Base-by-base conservation (phyloP, 37 sponge, comb jelly and placozoan genomes). In the Cladorhizidae sp. region DNA sequence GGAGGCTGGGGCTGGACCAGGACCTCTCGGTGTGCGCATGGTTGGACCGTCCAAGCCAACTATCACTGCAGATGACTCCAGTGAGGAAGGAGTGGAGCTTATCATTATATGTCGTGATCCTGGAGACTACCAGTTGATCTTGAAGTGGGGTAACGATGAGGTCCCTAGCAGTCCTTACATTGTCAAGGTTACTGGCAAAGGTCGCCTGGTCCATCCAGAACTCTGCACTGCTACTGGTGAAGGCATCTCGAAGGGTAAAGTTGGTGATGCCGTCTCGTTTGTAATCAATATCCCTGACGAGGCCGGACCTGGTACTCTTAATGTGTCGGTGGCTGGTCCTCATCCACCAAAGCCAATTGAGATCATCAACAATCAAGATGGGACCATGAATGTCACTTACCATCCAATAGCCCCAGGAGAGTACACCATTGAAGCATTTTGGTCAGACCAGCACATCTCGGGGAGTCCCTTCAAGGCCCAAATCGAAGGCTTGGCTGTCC, bases 331-430 rank as follows among this genome's bases (percentile, higher is more conserved):
- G 1, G 40, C 68, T 1, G 95, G 95, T 1, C 91, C 95, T 3
- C 88, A 90, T 64, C 95, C 95, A 26, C 91, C 95, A 15, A 87
- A 90, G 51, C 95, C 95, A 5, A 90, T 94, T n/a, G 74, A 86
- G 55, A 90, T 94, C 1, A 35, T 77, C 55, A 90, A 90, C 67
- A 72, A 82, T 55, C 76, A 81, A 17, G 93, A 92, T 75, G 88
- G 88, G 0, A 75, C 81, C 0, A 94, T 94, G 95, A 76, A 81
- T 28, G 88, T 90, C 14, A 64, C 74, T 18, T 94, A 94, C 59
- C 71, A 75, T 62, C 95, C 95, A 11, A 77, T 80, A 8, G 95
- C 95, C 1, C 95, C 95, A 1, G 95, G 95, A 0, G 91, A 90
- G 29, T 94, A 94, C 88, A 77, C 55, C 23, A 71, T 94, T 11